phyloP scores from a whole-genome alignment of 2,113 vertebrate genomes.

The Bothrops jararaca region DNA sequence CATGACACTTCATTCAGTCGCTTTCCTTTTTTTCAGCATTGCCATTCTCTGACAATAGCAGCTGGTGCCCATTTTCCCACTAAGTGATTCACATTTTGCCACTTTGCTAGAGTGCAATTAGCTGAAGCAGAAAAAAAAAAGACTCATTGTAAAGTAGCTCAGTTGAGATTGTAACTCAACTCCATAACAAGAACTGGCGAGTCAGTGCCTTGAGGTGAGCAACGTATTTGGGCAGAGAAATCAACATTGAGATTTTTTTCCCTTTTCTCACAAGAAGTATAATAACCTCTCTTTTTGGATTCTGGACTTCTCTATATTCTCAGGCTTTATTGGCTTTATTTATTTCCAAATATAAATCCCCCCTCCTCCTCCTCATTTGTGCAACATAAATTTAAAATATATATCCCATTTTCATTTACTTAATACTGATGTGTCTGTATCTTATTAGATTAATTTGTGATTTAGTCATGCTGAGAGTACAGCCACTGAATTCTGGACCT shows the following conservation, averaged over 20 bases:
- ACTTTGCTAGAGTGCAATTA: constrained; percentile 76
- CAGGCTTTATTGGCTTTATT: background rate
- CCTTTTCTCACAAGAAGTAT: constrained; percentile 6
- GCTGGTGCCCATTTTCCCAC: constrained; percentile 77
- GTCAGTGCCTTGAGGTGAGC: constrained; percentile 40
- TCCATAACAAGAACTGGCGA: constrained; percentile 25
- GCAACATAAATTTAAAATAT: background rate
- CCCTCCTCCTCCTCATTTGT: background rate
- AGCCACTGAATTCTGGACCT: background rate
- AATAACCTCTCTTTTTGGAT: background rate
- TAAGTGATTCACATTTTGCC: constrained; percentile 76
- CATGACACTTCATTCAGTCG: constrained; percentile 78
- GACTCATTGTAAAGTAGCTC: constrained; percentile 46
- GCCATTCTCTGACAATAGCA: constrained; percentile 73
- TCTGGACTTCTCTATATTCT: background rate
- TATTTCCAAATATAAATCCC: background rate
- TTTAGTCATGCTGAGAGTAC: background rate
- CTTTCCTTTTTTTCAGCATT: constrained; percentile 68
- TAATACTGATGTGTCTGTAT: background rate
- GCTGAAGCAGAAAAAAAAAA: constrained; percentile 66
- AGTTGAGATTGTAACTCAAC: constrained; percentile 60
- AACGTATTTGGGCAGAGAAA: background rate
- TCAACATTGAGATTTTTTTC: constrained; percentile 25
- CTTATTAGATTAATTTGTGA: background rate
- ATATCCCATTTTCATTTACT: background rate